Evolutionary conservation across 2,888 invertebrate genomes (phyloP), one percentile per base, ranked within the genome.

Genomic region (Prionchulus punctatus): DNA sequence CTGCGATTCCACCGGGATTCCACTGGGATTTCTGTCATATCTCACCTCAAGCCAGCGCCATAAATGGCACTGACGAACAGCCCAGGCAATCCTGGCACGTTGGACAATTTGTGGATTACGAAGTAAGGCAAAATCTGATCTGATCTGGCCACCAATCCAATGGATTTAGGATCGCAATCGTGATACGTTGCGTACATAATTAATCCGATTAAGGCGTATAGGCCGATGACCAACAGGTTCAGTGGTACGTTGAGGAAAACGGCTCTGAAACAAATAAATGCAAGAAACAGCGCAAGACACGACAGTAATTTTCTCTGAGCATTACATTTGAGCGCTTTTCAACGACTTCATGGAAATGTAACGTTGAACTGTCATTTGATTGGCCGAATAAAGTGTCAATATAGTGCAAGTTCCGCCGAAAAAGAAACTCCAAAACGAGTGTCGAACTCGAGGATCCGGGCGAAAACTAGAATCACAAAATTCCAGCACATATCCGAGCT

Each of bases 351-450:
- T 54, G n/a, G 27, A 54, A 7, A 48, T 7, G 23, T 54, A 47
- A 53, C 66, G 57, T 53, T 68, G 68, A 4, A 68, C 58, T 30
- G 64, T 63, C 55, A 69, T 54, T 53, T 68, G 68, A 59, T 69
- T 69, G 28, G 66, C 64, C 7, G 64, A 65, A 54, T 65, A 68
- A 18, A 68, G 57, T 7, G 62, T 56, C 28, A 65, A 57, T 25
- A 69, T 63, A 23, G 61, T 69, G 18, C 64, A 64, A 3, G 63
- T 61, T 26, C 67, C 68, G 4, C 68, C 68, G 43, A 69, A 60
- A 21, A 66, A n/a, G 15, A 69, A 53, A 18, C 65, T 58, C 61
- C 61, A 65, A 15, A 62, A 59, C 4, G 66, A 63, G 53, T 68
- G 67, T 52, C 68, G 62, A 53, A 66, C 61, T 7, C 61, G 61